A percentile compares a stretch with the other conserved stretches of the same genome.
phyloP scores from a whole-genome alignment of 2,113 vertebrate species.

The Axis porcinus region DNA sequence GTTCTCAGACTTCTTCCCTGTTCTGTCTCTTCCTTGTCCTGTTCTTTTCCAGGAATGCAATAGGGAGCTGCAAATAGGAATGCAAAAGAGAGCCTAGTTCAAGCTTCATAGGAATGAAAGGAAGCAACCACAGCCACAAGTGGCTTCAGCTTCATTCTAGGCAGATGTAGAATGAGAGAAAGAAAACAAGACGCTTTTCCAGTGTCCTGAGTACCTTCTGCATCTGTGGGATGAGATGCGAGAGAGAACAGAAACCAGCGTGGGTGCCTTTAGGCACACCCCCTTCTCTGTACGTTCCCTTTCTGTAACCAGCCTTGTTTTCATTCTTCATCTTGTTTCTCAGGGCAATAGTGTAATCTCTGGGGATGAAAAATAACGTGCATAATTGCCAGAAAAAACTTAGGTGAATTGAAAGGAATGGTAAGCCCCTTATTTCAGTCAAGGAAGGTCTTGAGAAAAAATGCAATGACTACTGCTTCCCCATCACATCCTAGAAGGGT shows the following conservation, averaged over 20 bases:
- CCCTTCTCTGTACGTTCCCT: accelerated
- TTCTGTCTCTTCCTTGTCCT: not conserved
- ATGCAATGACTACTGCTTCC: accelerated
- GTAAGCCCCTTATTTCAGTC: not conserved
- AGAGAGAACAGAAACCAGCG: not conserved
- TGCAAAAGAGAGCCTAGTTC: no score
- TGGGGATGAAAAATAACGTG: not conserved
- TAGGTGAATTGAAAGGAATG: not conserved
- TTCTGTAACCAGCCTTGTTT: not conserved
- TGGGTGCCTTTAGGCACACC: not conserved
- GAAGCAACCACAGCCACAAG: not conserved
- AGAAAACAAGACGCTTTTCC: not conserved
- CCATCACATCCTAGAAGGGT: accelerated
- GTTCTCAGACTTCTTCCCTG: not conserved
- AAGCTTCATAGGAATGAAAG: not conserved
- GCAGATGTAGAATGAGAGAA: not conserved
- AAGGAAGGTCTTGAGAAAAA: not conserved
- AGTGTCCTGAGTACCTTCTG: not conserved
- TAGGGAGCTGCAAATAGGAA: not conserved
- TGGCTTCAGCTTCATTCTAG: not conserved
- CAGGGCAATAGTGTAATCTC: not conserved
- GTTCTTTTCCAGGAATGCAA: not conserved
- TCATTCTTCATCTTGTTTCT: not conserved
- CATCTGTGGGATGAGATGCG: not conserved
- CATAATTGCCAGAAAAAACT: not conserved